phyloP scores from a whole-genome alignment of 2,113 vertebrate species.

The Edolisoma coerulescens region DNA sequence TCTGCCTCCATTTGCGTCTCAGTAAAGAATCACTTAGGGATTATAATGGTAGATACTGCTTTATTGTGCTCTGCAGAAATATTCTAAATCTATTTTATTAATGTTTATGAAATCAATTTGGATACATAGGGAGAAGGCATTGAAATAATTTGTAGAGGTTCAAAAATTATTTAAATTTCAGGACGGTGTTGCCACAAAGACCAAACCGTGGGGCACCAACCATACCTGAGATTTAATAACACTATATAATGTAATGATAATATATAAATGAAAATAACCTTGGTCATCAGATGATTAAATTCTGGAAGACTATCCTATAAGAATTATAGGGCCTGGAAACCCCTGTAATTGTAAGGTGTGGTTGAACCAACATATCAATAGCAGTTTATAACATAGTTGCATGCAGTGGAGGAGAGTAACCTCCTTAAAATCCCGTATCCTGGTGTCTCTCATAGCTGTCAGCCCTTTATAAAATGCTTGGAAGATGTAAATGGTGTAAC shows the following conservation, averaged over 20 bases:
- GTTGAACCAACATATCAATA: rapidly evolving
- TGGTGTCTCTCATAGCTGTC: neutral
- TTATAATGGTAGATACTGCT: neutral
- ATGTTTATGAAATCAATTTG: neutral
- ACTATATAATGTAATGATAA: neutral
- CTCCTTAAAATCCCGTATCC: neutral
- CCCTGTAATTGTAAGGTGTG: neutral
- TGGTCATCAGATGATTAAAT: neutral
- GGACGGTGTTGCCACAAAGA: neutral
- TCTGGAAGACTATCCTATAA: neutral
- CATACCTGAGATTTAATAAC: neutral
- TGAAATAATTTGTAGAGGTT: neutral
- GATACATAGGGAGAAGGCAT: neutral
- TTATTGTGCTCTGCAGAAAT: neutral
- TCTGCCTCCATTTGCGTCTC: neutral
- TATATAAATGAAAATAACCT: neutral
- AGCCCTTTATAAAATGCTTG: neutral
- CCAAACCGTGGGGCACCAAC: neutral
- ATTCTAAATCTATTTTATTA: neutral
- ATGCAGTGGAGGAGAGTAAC: neutral
- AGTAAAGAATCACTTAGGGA: neutral
- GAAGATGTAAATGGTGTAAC: neutral
- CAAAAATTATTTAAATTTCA: neutral
- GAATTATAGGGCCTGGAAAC: neutral
- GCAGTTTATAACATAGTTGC: neutral